Conservation (phyloP, 1,140 invertebrate species). For the Brachionus rubens region DNA sequence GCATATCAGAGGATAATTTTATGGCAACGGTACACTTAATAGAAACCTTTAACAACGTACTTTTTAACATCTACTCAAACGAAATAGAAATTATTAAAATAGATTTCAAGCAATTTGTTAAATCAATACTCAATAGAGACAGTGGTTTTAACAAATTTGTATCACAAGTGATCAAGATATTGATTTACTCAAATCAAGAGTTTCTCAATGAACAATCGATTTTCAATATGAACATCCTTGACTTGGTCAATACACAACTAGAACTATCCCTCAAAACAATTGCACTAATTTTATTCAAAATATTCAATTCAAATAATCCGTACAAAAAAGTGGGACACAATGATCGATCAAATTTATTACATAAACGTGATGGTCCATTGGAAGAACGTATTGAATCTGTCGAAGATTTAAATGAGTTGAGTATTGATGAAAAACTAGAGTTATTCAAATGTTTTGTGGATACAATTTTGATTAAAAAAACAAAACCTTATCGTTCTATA, state of each 20-base stretch:
- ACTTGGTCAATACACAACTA: too few relatives aligned
- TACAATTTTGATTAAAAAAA: not conserved
- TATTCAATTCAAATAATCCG: not conserved
- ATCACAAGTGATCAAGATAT: not conserved
- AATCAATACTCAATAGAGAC: not conserved
- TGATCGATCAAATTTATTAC: not conserved
- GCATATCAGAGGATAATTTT: too few relatives aligned
- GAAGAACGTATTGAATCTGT: not conserved
- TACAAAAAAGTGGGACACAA: not conserved
- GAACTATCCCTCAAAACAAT: not conserved
- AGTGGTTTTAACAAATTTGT: not conserved
- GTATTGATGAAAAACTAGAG: not conserved
- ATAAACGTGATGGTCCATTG: not conserved
- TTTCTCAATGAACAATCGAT: too few relatives aligned
- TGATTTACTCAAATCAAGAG: not conserved
- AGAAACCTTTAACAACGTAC: too few relatives aligned
- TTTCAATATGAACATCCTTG: too few relatives aligned
- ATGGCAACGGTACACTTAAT: too few relatives aligned
- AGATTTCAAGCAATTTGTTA: too few relatives aligned
- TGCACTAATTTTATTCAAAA: not conserved
- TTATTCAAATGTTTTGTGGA: not conserved
- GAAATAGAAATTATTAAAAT: too few relatives aligned
- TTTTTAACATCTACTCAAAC: too few relatives aligned
- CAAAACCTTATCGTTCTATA: not conserved
- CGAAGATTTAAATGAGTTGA: not conserved